phyloP scores from a whole-genome alignment of 2,888 invertebrate species.

The Baccha elongata region DNA sequence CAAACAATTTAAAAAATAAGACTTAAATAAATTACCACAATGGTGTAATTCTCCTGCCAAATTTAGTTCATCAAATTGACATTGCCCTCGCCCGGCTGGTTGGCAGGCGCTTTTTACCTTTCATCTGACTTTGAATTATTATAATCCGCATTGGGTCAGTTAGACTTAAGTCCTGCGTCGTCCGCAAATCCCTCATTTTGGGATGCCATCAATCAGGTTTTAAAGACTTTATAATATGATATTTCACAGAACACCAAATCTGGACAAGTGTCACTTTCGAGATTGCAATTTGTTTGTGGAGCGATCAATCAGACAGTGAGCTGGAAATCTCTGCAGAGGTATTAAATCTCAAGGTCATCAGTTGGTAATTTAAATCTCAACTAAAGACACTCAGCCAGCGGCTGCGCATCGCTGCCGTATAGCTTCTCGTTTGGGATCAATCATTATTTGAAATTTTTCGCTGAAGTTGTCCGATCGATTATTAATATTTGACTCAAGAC shows the following conservation, averaged over 20 bases:
- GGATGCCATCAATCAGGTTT: constrained; percentile 69
- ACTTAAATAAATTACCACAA: no score
- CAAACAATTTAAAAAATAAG: no score
- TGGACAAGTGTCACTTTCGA: constrained; percentile 64
- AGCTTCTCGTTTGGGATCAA: constrained; percentile 64
- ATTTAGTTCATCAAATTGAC: constrained; percentile 62
- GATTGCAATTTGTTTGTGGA: constrained; percentile 55
- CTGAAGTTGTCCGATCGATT: constrained; percentile 71
- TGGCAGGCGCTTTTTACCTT: constrained; percentile 16
- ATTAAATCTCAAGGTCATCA: constrained; percentile 60
- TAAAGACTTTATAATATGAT: constrained; percentile 5
- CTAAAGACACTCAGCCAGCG: constrained; percentile 21
- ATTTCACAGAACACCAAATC: neutral
- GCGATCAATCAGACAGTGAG: constrained; percentile 58
- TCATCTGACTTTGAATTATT: constrained; percentile 66
- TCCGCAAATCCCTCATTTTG: constrained; percentile 35
- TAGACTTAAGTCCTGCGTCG: constrained; percentile 18
- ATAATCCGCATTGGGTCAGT: constrained; percentile 64
- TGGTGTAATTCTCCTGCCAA: constrained; percentile 27
- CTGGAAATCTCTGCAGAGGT: neutral
- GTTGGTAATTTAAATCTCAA: constrained; percentile 45
- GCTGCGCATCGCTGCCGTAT: constrained; percentile 33
- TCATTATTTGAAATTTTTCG: constrained; percentile 65
- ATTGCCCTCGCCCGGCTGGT: constrained; percentile 26
- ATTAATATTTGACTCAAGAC: constrained; percentile 51